Base-by-base conservation (phyloP, 2,113 vertebrate genomes). In the Mastomys coucha region DNA sequence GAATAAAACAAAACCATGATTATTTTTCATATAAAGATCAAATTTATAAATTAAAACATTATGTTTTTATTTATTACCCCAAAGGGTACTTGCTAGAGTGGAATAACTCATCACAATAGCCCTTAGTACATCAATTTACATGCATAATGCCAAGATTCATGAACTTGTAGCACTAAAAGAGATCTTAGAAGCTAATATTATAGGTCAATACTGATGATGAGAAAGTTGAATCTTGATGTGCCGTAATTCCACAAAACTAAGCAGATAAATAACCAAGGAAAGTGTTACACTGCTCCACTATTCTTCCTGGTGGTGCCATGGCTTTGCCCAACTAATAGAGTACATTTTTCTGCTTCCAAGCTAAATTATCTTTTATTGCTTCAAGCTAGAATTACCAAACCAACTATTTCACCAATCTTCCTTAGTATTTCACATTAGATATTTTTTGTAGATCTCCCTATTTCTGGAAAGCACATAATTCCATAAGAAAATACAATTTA, bases 291-390 rank as follows among this genome's bases (percentile, higher is more conserved):
- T 45, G 4, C n/a, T 1, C 39, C 51, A 24, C 53, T 89, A 56
- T 93, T 36, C 33, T 5, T 95, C 45, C 22, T 67, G 53, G 36
- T 72, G 8, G 36, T 72, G 8, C 2, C 82, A 9, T 70, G 20
- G 1, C n/a, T 88, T 67, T 76, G 7, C 14, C 14, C 65, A 49
- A 56, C 26, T 2, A 73, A 60, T 36, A 73, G 8, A 65, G 0
- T 51, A 4, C 60, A 14, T 89, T 77, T 67, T 81, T 65, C 73
- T 91, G 24, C 53, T 93, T 95, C 91, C 53, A 90, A 12, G 69
- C 36, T 31, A 93, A 95, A 88, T 63, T 93, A 11, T 81, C 42
- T 80, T 93, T 89, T 28, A 63, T 93, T 60, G 13, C 14, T 45
- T 76, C 2, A 45, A 95, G 14, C 2, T 22, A 89, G 51, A 88